phyloP scores from a whole-genome alignment of 1,140 invertebrate species.

The Solenopsis invicta region DNA sequence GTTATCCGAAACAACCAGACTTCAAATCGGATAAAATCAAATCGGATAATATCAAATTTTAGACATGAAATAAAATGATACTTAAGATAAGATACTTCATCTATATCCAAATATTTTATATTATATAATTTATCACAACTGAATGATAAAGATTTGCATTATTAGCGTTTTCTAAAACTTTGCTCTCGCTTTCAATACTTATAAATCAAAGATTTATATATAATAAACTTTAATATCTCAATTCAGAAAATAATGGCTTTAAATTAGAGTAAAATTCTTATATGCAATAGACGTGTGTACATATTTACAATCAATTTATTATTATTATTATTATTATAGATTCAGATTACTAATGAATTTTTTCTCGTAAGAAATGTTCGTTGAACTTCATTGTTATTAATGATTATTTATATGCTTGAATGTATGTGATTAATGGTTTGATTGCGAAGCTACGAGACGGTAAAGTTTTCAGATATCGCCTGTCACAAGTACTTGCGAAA shows the following conservation, averaged over 20 bases:
- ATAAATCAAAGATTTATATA: not conserved
- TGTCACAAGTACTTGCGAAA: slow-evolving; percentile 18
- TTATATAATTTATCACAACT: not conserved
- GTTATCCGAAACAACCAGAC: not conserved
- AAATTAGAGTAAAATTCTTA: not conserved
- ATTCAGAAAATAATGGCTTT: not conserved
- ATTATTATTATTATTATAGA: not conserved
- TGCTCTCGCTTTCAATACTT: not conserved
- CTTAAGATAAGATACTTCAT: not conserved
- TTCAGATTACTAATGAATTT: not conserved
- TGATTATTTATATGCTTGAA: slow-evolving; percentile 1
- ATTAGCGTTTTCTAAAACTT: not conserved
- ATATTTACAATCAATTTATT: slow-evolving; percentile 10
- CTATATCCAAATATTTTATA: no score
- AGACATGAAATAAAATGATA: not conserved
- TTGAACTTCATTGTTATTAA: slow-evolving; percentile 27
- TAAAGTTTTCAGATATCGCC: slow-evolving; percentile 35
- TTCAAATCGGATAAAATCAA: not conserved
- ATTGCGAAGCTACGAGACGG: not conserved
- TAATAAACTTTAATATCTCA: not conserved
- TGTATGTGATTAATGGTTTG: slow-evolving; percentile 33
- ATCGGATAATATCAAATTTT: not conserved
- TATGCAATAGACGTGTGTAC: not conserved
- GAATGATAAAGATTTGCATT: not conserved
- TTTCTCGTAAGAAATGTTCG: not conserved